phyloP scores from a whole-genome alignment of 37 sponge, comb jelly and placozoan species.

The Haliclona indistincta region DNA sequence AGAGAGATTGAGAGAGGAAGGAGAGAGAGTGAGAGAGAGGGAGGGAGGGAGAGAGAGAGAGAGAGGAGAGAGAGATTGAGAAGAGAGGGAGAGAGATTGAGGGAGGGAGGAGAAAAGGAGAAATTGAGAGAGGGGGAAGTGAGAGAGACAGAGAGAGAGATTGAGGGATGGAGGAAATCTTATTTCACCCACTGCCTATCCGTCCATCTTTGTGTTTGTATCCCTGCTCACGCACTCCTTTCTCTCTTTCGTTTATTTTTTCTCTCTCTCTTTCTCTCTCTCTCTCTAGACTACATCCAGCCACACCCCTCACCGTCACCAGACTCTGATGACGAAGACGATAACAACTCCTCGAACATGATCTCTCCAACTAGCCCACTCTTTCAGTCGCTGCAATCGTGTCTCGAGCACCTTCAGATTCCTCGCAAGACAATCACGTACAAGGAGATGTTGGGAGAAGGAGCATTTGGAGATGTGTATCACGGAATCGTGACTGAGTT shows the following conservation, averaged over 20 bases:
- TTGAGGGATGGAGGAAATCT: too few relatives aligned
- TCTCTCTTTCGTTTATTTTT: too few relatives aligned
- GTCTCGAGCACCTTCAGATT: constrained; percentile 51
- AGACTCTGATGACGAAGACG: too few relatives aligned
- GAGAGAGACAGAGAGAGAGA: too few relatives aligned
- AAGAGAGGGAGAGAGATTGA: neutral
- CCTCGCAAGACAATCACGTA: constrained; percentile 48
- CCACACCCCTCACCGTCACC: too few relatives aligned
- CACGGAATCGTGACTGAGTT: constrained; percentile 41
- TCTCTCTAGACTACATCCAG: too few relatives aligned
- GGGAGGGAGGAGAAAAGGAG: too few relatives aligned
- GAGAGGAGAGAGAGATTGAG: neutral
- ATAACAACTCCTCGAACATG: too few relatives aligned
- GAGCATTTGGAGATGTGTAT: constrained; percentile 80
- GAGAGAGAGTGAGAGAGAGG: neutral
- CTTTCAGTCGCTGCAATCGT: constrained; percentile 57
- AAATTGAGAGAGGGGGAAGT: too few relatives aligned
- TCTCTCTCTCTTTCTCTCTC: too few relatives aligned
- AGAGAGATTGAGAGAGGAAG: neutral
- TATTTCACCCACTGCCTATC: too few relatives aligned
- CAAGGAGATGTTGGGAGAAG: constrained; percentile 64
- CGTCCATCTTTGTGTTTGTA: neutral
- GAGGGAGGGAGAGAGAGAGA: neutral
- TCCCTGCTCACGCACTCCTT: neutral
- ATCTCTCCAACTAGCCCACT: constrained; percentile 48